These are phyloP conservation scores for Amphibalanus amphitrite DNA, from an alignment of 1,140 invertebrate genomes.

Conservation along the genomic window DNA sequence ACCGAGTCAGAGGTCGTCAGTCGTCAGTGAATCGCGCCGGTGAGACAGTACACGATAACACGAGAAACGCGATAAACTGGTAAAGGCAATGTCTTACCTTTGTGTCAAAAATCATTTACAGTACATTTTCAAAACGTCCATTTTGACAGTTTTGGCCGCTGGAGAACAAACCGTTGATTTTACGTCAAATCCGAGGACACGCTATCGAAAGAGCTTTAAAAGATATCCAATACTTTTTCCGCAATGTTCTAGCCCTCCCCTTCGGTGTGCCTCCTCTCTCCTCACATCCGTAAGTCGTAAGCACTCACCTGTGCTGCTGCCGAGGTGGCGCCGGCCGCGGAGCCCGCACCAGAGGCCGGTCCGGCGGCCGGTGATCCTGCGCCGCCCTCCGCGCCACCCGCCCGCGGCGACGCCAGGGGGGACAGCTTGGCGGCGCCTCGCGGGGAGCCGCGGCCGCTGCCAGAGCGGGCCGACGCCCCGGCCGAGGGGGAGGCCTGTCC, in stretches of 20 bases:
- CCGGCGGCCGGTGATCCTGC: not conserved
- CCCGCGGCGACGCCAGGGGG: not conserved
- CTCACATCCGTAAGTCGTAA: too few species aligned
- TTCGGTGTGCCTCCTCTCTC: too few species aligned
- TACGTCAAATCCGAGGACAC: too few species aligned
- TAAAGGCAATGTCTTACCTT: not conserved
- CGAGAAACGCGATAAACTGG: not conserved
- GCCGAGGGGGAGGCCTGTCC: not conserved
- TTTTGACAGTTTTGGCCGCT: not conserved
- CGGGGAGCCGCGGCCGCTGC: not conserved
- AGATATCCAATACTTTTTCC: too few species aligned
- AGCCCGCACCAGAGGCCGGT: too few species aligned
- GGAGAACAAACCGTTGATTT: not conserved
- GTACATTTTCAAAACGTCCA: not conserved
- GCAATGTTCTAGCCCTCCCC: too few species aligned
- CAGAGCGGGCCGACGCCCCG: not conserved
- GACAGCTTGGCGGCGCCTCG: slow-evolving; percentile 1
- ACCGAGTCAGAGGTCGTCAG: too few species aligned
- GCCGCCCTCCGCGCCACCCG: not conserved
- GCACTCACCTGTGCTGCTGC: not conserved
- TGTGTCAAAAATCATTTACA: not conserved
- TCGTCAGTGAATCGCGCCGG: not conserved
- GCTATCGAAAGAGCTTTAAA: too few species aligned
- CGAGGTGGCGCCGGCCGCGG: not conserved
- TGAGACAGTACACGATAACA: not conserved